Evolutionary conservation across 2,888 invertebrate genomes (phyloP).

Genomic region (Osedax frankpressi): DNA sequence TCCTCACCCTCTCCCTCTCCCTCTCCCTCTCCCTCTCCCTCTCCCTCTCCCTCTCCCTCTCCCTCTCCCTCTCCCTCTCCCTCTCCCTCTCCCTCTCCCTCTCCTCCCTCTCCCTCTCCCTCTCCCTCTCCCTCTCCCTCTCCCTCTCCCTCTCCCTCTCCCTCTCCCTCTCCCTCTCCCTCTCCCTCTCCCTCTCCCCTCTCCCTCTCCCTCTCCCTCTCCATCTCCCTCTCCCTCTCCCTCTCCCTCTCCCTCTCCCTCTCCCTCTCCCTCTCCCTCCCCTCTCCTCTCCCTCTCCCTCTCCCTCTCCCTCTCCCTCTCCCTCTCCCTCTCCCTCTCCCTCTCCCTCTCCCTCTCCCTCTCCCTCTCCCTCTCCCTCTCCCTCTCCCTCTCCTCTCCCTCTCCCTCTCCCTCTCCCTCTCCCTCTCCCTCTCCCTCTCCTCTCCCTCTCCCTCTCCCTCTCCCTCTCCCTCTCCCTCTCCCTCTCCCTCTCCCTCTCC

Average conservation of each 20-base stretch:
- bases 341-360: neutral
- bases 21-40: neutral
- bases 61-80: neutral
- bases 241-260: no score
- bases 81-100: neutral
- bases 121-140: neutral
- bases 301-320: slow-evolving; percentile 19
- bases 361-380: no score
- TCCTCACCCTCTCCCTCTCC: neutral
- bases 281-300: no score
- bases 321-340: slow-evolving; percentile 1
- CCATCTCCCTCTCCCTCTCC: neutral
- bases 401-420: no score
- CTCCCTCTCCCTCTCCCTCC: no score
- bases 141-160: neutral
- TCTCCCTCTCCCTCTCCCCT: neutral
- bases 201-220: no score
- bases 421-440: no score
- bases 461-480: slow-evolving; percentile 1
- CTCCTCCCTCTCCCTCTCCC: neutral
- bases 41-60: neutral
- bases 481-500: neutral
- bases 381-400: no score
- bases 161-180: neutral
- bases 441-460: neutral